Evolutionary conservation across 1,140 invertebrate genomes (phyloP).

Genomic region (Yoshiicerus persimilis): DNA sequence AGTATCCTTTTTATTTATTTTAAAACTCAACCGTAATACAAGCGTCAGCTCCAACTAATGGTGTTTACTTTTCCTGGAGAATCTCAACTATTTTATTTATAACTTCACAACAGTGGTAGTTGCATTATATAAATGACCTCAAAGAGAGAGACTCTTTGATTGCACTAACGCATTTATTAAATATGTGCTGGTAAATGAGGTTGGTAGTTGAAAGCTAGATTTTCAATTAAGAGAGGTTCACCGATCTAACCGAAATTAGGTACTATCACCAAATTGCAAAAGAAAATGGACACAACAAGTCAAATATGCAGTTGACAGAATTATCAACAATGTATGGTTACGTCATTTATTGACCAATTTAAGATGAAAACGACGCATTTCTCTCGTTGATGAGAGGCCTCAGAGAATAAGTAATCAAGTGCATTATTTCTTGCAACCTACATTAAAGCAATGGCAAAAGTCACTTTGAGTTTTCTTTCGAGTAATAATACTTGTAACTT

Average conservation of each 20-base stretch:
- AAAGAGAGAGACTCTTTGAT: too few relatives aligned
- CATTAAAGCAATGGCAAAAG: background rate
- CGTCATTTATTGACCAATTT: background rate
- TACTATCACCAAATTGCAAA: background rate
- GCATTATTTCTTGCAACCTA: background rate
- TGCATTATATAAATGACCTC: too few relatives aligned
- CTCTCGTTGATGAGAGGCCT: background rate
- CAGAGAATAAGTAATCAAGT: background rate
- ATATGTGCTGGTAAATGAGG: too few relatives aligned
- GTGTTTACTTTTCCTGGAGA: too few relatives aligned
- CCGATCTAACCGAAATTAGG: background rate
- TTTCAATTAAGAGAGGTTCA: too few relatives aligned
- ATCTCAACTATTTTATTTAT: too few relatives aligned
- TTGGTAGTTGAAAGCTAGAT: too few relatives aligned
- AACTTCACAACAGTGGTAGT: too few relatives aligned
- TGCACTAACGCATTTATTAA: too few relatives aligned
- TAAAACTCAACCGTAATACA: too few relatives aligned
- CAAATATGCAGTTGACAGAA: background rate
- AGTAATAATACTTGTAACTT: background rate
- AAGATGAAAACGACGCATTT: background rate
- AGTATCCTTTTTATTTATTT: too few relatives aligned
- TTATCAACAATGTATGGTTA: background rate
- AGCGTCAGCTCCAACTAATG: too few relatives aligned
- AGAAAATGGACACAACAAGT: background rate
- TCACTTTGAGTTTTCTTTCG: background rate